Conservation (phyloP, 2,113 vertebrate genomes). For the Syngnathus scovelli region DNA sequence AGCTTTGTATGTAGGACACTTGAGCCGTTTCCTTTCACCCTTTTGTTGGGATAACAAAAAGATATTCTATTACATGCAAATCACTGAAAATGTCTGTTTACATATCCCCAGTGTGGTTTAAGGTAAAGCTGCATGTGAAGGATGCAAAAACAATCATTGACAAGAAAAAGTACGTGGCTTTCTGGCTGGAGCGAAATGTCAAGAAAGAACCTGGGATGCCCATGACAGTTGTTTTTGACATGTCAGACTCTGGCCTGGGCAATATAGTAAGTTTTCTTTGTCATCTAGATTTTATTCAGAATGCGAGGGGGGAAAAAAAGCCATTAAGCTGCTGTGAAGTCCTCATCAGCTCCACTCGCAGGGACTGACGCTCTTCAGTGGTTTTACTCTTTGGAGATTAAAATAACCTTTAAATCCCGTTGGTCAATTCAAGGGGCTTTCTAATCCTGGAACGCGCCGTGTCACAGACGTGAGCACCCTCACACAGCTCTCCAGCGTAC, state of each 20-base stretch:
- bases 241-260: slow-evolving; percentile 87
- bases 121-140: slow-evolving; percentile 83
- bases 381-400: slow-evolving; percentile 64
- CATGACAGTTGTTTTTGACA: slow-evolving; percentile 92
- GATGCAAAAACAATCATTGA: slow-evolving; percentile 83
- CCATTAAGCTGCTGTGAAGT: not conserved
- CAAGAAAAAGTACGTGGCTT: slow-evolving; percentile 92
- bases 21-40: not conserved
- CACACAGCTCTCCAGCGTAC: slow-evolving; percentile 31
- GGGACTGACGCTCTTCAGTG: slow-evolving; percentile 47
- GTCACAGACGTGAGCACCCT: slow-evolving; percentile 28
- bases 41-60: not conserved
- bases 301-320: not conserved
- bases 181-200: slow-evolving; percentile 93
- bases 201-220: slow-evolving; percentile 91
- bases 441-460: slow-evolving; percentile 58
- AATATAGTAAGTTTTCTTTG: slow-evolving; percentile 82
- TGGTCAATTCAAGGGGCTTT: slow-evolving; percentile 53
- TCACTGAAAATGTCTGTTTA: not conserved
- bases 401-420: slow-evolving; percentile 66
- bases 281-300: not conserved
- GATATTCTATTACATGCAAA: not conserved
- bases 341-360: slow-evolving; percentile 30
- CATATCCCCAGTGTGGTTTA: slow-evolving; percentile 86
- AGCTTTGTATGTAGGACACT: slow-evolving; percentile 79